Evolutionary conservation across 2,797 vertebrate species (phyloP).

Genomic region (Sphenopsis melanotis): DNA sequence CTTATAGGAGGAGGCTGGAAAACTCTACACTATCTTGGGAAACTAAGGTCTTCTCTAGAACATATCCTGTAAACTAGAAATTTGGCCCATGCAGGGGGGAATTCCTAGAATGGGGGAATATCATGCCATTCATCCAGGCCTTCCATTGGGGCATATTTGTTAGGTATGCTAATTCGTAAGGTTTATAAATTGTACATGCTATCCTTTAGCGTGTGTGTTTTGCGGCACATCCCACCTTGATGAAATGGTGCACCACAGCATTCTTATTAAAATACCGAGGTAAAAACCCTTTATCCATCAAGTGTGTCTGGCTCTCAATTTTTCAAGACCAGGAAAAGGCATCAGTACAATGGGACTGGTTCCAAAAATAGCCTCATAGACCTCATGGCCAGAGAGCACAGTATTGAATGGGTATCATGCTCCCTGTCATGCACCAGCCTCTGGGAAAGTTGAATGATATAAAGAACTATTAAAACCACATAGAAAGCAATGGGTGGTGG

Average conservation of each 20-base stretch:
- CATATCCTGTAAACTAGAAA: neutral
- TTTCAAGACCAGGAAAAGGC: neutral
- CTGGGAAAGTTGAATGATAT: neutral
- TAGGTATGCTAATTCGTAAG: neutral
- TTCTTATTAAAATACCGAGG: neutral
- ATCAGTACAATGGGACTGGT: neutral
- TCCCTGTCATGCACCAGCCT: neutral
- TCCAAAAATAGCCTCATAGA: neutral
- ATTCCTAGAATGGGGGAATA: neutral
- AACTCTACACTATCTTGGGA: neutral
- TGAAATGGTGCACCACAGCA: neutral
- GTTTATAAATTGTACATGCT: neutral
- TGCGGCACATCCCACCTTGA: neutral
- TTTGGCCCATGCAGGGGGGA: neutral
- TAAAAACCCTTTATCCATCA: neutral
- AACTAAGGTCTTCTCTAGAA: neutral
- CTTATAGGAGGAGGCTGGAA: neutral
- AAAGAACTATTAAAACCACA: neutral
- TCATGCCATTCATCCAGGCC: neutral
- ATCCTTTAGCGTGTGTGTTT: neutral
- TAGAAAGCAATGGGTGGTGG: neutral
- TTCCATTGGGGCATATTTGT: neutral
- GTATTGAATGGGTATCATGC: neutral
- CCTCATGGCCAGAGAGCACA: rapidly evolving
- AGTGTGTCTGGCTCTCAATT: neutral